phyloP scores from a whole-genome alignment of 23 tunicate species.

The Halocynthia aurantium region DNA sequence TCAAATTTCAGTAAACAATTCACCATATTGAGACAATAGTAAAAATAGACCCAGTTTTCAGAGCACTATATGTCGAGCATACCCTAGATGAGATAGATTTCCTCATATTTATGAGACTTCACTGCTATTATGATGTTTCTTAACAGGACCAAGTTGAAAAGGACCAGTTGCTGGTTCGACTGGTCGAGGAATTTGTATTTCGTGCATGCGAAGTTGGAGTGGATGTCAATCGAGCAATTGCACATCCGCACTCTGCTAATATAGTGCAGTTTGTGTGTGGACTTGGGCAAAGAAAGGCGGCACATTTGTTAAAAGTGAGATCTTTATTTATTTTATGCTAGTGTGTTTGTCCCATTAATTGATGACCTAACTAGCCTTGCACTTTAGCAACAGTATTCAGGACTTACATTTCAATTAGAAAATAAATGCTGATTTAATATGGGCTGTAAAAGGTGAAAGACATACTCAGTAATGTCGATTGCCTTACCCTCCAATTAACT shows the following conservation, averaged over 20 bases:
- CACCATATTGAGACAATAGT: no score
- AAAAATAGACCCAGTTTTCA: no score
- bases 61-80: no score
- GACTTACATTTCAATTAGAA: no score
- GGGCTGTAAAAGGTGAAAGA: not conserved
- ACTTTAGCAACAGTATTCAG: not conserved
- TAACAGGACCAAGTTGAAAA: constrained; percentile 64
- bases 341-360: not conserved
- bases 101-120: not conserved
- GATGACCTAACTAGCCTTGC: not conserved
- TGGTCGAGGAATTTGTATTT: constrained; percentile 86
- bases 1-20: no score
- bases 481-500: not conserved
- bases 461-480: not conserved
- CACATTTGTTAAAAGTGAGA: constrained; percentile 72
- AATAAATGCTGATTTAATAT: not conserved
- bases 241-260: constrained; percentile 86
- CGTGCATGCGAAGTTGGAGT: constrained; percentile 95
- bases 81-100: no score
- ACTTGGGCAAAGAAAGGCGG: constrained; percentile 92
- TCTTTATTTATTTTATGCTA: not conserved
- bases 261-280: constrained; percentile 95
- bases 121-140: not conserved
- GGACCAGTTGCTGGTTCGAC: constrained; percentile 64
- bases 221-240: constrained; percentile 82